These are phyloP conservation scores for Liposcelis brunnea DNA, from an alignment of 2,888 invertebrate genomes.

Conservation along the genomic window DNA sequence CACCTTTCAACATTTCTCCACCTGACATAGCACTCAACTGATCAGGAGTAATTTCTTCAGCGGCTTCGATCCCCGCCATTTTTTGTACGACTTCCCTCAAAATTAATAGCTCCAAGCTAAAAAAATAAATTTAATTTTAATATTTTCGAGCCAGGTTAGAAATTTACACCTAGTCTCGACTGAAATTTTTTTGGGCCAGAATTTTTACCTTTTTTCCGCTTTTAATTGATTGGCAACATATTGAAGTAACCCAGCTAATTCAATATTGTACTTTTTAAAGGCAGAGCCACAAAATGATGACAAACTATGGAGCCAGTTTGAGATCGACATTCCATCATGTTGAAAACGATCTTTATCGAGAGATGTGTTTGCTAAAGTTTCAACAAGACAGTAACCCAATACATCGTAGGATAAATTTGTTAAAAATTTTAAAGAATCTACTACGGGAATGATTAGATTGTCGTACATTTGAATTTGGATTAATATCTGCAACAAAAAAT, in stretches of 20 bases:
- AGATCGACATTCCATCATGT: constrained; percentile 79
- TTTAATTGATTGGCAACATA: constrained; percentile 96
- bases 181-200: not conserved
- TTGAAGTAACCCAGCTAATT: constrained; percentile 85
- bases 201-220: constrained; percentile 69
- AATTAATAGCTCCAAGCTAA: constrained; percentile 74
- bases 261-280: constrained; percentile 93
- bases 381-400: constrained; percentile 86
- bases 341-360: constrained; percentile 50
- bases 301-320: constrained; percentile 85
- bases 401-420: constrained; percentile 92
- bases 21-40: constrained; percentile 95
- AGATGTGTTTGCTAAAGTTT: constrained; percentile 61
- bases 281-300: constrained; percentile 92
- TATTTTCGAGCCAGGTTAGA: too few relatives aligned
- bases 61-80: constrained; percentile 97
- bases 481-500: constrained; percentile 42
- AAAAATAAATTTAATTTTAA: too few relatives aligned
- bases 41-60: constrained; percentile 89
- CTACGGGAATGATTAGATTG: constrained; percentile 87
- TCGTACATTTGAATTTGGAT: constrained; percentile 83
- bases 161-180: constrained; percentile 8
- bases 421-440: constrained; percentile 92
- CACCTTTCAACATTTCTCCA: constrained; percentile 84
- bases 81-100: constrained; percentile 96